Conservation (phyloP, 2,113 vertebrate genomes). For the Bombycilla garrulus region DNA sequence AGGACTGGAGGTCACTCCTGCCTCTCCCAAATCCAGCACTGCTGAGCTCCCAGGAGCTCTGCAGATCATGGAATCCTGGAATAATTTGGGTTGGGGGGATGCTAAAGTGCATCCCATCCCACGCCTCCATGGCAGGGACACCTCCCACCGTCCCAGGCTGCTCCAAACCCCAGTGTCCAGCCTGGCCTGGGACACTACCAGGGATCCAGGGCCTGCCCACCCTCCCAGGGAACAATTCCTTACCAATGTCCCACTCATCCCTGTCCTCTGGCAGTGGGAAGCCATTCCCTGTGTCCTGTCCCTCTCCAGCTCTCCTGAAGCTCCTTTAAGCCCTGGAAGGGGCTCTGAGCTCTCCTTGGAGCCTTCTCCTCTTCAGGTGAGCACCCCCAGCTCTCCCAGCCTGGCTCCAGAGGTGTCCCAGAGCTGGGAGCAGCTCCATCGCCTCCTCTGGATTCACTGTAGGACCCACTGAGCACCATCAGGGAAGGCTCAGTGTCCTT, state of each 20-base stretch:
- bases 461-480: not conserved
- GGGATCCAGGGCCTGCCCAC: not conserved
- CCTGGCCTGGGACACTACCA: not conserved
- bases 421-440: rapidly evolving
- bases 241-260: rapidly evolving
- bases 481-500: not conserved
- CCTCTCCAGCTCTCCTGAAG: not conserved
- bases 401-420: not conserved
- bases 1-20: not conserved
- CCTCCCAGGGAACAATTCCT: not conserved
- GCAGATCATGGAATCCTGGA: not conserved
- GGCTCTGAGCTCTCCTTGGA: not conserved
- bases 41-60: not conserved
- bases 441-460: not conserved
- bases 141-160: not conserved
- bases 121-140: not conserved
- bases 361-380: not conserved
- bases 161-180: not conserved
- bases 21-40: not conserved
- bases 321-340: rapidly evolving
- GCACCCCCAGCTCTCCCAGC: not conserved
- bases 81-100: not conserved
- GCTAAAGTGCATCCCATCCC: not conserved
- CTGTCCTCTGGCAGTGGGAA: not conserved
- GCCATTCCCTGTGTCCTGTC: not conserved